A percentile compares a stretch with the other conserved stretches of the same genome.
Conservation (phyloP, 2,888 invertebrate genomes). For the Parnassius glacialis region DNA sequence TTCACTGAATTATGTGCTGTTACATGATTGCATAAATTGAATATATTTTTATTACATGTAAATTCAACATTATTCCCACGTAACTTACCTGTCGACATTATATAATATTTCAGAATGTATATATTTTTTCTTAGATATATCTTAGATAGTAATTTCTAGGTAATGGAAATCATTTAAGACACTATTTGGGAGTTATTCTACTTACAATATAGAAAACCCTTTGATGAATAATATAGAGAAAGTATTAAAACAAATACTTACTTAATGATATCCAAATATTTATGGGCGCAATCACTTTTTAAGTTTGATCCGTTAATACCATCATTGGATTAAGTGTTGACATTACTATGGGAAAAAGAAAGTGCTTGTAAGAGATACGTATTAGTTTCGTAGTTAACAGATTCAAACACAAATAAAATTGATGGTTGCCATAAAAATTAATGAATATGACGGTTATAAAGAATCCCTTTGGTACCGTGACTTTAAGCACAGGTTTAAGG, state of each 20-base stretch:
- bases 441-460: constrained; percentile 4
- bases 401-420: constrained; percentile 6
- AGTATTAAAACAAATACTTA: not conserved
- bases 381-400: not conserved
- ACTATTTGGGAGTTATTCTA: too few relatives aligned
- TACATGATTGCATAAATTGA: too few relatives aligned
- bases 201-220: too few relatives aligned
- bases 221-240: constrained; percentile 1
- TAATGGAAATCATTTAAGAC: too few relatives aligned
- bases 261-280: not conserved
- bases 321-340: not conserved
- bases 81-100: too few relatives aligned
- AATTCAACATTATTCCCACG: too few relatives aligned
- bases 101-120: too few relatives aligned
- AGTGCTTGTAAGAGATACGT: constrained; percentile 3
- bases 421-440: constrained; percentile 10
- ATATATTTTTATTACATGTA: too few relatives aligned
- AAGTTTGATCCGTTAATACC: not conserved
- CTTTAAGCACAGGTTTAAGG: too few relatives aligned
- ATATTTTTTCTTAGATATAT: too few relatives aligned
- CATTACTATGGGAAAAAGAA: constrained; percentile 11
- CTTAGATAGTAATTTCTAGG: too few relatives aligned
- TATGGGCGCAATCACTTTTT: constrained; percentile 1
- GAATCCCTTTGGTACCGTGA: constrained; percentile 1
- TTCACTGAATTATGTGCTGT: too few relatives aligned